Conservation (phyloP, 2,113 vertebrate genomes). For the Sorex araneus region DNA sequence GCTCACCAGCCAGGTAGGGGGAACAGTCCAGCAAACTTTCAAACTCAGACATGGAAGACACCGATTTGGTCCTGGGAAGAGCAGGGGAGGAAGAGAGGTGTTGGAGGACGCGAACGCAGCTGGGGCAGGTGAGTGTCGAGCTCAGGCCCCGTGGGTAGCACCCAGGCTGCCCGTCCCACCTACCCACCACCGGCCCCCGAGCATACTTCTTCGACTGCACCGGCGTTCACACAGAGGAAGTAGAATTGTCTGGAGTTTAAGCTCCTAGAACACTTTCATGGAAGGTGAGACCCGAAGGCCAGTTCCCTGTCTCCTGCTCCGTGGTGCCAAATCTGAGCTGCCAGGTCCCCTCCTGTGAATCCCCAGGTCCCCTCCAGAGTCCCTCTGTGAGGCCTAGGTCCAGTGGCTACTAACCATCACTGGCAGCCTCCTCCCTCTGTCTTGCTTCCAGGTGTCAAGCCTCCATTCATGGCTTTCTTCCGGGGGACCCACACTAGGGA, state of each 20-base stretch:
- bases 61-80: constrained; percentile 92
- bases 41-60: constrained; percentile 92
- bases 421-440: neutral
- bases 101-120: neutral
- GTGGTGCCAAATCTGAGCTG: neutral
- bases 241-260: neutral
- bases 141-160: neutral
- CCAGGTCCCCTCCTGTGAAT: neutral
- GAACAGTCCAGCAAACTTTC: constrained; percentile 92
- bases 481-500: neutral
- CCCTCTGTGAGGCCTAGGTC: neutral
- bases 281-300: neutral
- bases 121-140: neutral
- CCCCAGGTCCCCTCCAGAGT: too few relatives aligned
- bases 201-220: neutral
- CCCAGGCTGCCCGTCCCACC: neutral
- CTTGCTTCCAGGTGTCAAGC: constrained; percentile 1
- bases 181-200: neutral
- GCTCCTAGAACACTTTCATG: neutral
- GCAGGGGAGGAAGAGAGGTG: neutral
- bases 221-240: neutral
- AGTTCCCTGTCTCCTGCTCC: neutral
- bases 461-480: constrained; percentile 12
- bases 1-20: constrained; percentile 90
- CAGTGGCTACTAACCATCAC: neutral